Conservation (phyloP, 2,113 vertebrate species). For the Rhadina sibilatrix region DNA sequence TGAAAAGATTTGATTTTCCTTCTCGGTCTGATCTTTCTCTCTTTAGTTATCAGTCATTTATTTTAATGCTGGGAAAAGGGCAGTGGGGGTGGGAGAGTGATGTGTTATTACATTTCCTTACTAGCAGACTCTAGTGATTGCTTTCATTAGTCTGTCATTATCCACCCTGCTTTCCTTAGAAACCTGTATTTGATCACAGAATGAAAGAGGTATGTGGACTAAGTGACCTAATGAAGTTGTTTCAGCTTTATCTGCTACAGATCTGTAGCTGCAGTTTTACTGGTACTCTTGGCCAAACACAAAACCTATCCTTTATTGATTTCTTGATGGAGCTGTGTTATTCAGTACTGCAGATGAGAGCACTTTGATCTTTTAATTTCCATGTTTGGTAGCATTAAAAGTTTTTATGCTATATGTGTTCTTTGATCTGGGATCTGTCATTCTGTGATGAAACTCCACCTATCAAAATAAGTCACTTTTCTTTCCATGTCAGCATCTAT, state of each 20-base stretch:
- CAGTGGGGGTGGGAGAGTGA: neutral
- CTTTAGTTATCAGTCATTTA: neutral
- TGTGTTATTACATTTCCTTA: neutral
- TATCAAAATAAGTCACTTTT: neutral
- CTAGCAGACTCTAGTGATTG: neutral
- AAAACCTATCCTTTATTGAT: neutral
- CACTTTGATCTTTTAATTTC: slow-evolving; percentile 1
- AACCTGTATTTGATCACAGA: neutral
- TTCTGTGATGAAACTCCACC: neutral
- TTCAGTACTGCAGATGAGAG: neutral
- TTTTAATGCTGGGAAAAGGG: neutral
- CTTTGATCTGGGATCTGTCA: neutral
- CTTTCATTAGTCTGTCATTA: neutral
- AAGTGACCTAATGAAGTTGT: neutral
- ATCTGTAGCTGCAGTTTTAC: neutral
- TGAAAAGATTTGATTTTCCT: neutral
- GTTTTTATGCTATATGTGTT: neutral
- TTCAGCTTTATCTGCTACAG: neutral
- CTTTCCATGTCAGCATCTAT: neutral
- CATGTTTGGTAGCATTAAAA: neutral
- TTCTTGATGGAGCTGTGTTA: neutral
- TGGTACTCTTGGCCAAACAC: neutral
- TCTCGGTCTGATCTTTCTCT: neutral
- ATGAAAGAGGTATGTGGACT: neutral
- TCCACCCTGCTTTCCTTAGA: neutral